Conservation (phyloP, 2,113 vertebrate species). For the Myrmophylax atrothorax region DNA sequence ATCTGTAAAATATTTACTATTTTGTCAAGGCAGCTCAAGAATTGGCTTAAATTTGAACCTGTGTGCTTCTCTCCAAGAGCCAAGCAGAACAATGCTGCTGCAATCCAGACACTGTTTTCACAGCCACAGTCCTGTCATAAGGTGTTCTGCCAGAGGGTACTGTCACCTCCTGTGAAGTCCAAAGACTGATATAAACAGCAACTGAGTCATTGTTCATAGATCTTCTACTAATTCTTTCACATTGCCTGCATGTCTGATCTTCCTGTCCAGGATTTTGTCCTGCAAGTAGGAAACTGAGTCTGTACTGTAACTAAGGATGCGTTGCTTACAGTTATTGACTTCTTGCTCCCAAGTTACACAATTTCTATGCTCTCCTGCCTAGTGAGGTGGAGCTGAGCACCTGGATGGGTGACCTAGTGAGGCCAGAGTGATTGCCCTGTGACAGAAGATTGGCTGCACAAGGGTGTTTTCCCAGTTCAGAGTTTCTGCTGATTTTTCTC, state of each 20-base stretch:
- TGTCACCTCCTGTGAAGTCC: neutral
- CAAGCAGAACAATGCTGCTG: neutral
- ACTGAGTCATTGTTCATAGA: neutral
- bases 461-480: neutral
- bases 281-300: neutral
- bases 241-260: neutral
- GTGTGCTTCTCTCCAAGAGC: neutral
- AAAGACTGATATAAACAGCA: neutral
- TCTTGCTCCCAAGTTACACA: neutral
- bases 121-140: neutral
- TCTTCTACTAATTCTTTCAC: neutral
- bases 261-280: neutral
- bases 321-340: neutral
- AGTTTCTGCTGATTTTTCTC: neutral
- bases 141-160: neutral
- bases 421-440: neutral
- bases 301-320: neutral
- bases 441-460: neutral
- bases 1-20: neutral
- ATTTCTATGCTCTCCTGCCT: neutral
- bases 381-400: neutral
- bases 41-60: neutral
- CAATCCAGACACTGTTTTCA: neutral
- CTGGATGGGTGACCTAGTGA: neutral
- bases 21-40: neutral